Evolutionary conservation across 2,113 vertebrate species (phyloP), one percentile per base, ranked within the genome.

Genomic region (Riparia riparia): DNA sequence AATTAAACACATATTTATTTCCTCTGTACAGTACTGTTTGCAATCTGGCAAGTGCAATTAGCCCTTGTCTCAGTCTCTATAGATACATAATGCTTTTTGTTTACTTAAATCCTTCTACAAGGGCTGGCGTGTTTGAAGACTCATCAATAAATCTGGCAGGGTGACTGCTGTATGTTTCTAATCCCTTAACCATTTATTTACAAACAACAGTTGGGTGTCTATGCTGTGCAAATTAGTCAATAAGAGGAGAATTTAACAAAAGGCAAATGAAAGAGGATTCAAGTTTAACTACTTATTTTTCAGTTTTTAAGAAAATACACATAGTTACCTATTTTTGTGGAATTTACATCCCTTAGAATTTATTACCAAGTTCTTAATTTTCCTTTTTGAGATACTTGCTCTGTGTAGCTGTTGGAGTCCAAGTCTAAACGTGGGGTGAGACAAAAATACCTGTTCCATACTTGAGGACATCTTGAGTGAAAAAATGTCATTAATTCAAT

Each of bases 51-150:
- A 97, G 95, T 56, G 70, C 95, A 97, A 93, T 97, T 95, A 97
- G 93, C 91, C 97, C 93, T 64, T 83, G 78, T 97, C 73, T 93
- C 82, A 89, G 86, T 89, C 70, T 97, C 88, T 89, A 37, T 73
- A 85, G 71, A 79, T 10, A 61, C 91, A 95, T 91, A 97, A 97
- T 90, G 90, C 64, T 69, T 82, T 96, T 73, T 26, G 60, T 98
- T 97, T 76, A 78, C 85, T 32, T 97, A 96, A 97, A 97, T 97
- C 96, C 90, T 82, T 42, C 91, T 93, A 91, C 96, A 95, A 96
- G 94, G 86, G 83, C 91, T 95, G 93, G 79, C 72, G 80, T 97
- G 96, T 97, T 97, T 97, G 95, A 90, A 93, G 95, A 93, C 64
- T 87, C 54, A 6, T 97, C 95, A 96, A 94, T 97, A 97, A 96